A percentile compares a stretch with the other conserved stretches of the same genome.
Evolutionary conservation across 2,797 vertebrate genomes (phyloP).

Genomic region (Macropus fuliginosus): DNA sequence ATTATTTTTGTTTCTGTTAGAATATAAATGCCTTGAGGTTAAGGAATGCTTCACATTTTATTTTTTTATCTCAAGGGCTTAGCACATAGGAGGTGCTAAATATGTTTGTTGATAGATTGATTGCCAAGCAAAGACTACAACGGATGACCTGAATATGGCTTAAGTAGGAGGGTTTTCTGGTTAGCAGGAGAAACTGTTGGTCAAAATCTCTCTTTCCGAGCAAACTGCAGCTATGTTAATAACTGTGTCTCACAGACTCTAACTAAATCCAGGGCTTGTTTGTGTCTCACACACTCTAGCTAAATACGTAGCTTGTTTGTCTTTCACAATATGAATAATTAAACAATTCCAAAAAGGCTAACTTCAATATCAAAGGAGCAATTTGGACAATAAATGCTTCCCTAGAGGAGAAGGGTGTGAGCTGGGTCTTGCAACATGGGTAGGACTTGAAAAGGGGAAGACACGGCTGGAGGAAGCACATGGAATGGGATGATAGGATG

Average conservation of each 20-base stretch:
- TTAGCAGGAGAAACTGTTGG: neutral
- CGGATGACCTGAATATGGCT: neutral
- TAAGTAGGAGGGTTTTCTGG: neutral
- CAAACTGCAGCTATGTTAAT: neutral
- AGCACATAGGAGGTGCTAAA: neutral
- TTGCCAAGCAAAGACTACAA: neutral
- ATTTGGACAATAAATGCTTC: neutral
- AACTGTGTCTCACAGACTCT: neutral
- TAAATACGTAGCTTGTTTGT: neutral
- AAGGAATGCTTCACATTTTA: neutral
- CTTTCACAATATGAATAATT: neutral
- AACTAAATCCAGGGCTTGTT: neutral
- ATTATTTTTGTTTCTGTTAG: neutral
- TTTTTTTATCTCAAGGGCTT: neutral
- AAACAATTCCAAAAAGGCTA: neutral
- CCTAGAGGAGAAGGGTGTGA: neutral
- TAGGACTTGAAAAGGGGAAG: neutral
- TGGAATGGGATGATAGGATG: neutral
- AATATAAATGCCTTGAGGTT: neutral
- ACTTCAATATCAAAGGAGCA: neutral
- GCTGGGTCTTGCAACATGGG: neutral
- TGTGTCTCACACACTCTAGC: neutral
- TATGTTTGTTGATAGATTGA: neutral
- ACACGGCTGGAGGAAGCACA: neutral
- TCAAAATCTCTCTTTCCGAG: neutral